phyloP scores from a whole-genome alignment of 2,797 vertebrate species.

The Malacoraja senta region DNA sequence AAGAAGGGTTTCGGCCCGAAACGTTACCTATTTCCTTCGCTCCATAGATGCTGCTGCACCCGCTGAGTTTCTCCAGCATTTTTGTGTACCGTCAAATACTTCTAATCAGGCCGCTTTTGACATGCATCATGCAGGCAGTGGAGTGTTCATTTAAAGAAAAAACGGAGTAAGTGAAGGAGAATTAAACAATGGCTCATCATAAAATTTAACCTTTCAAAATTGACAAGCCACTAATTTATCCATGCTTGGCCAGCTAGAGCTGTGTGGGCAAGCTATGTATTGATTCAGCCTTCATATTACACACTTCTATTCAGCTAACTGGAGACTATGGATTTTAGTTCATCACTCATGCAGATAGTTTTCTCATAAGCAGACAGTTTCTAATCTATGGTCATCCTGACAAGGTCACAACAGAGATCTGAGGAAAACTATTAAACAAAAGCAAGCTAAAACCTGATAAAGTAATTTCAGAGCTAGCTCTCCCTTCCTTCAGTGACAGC shows the following conservation, averaged over 20 bases:
- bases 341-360: constrained; percentile 23
- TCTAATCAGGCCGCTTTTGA: neutral
- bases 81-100: neutral
- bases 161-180: constrained; percentile 21
- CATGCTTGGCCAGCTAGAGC: constrained; percentile 28
- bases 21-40: too few species aligned
- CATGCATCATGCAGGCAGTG: constrained; percentile 31
- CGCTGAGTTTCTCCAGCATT: too few species aligned
- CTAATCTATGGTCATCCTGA: neutral
- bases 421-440: neutral
- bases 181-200: constrained; percentile 39
- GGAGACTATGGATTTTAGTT: constrained; percentile 32
- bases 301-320: constrained; percentile 29
- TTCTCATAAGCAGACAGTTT: neutral
- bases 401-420: neutral
- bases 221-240: constrained; percentile 40
- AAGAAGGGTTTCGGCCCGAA: too few species aligned
- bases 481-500: neutral
- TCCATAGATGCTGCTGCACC: too few species aligned
- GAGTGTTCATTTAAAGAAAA: constrained; percentile 17
- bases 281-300: constrained; percentile 37
- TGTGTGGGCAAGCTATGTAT: constrained; percentile 26
- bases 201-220: constrained; percentile 39
- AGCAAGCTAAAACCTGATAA: neutral
- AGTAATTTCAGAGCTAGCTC: neutral